A percentile compares a stretch with the other conserved stretches of the same genome.
These are phyloP conservation scores for Schizotus pectinicornis DNA, from an alignment of 2,888 invertebrate species.

Conservation along the genomic window DNA sequence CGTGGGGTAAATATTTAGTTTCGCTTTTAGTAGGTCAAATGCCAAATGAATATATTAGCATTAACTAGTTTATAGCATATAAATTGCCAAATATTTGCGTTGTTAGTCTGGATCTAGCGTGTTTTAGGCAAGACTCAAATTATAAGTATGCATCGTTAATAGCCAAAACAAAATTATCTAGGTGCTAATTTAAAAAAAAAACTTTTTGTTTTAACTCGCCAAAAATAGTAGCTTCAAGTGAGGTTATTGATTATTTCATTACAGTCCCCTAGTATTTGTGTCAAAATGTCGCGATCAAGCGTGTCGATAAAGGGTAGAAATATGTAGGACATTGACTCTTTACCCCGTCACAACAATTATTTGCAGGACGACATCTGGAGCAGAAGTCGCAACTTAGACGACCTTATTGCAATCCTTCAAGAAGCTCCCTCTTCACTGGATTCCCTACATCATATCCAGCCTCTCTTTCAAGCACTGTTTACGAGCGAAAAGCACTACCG, in stretches of 20 bases:
- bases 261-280: slow-evolving; percentile 5
- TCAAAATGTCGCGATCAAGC: slow-evolving; percentile 1
- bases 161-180: background rate
- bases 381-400: slow-evolving; percentile 63
- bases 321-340: slow-evolving; percentile 18
- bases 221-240: too few relatives aligned
- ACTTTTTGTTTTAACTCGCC: too few relatives aligned
- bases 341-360: slow-evolving; percentile 7
- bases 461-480: slow-evolving; percentile 68
- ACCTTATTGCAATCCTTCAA: slow-evolving; percentile 64
- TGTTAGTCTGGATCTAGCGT: slow-evolving; percentile 11
- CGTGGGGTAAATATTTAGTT: slow-evolving; percentile 9
- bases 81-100: slow-evolving; percentile 27
- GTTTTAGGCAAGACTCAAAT: slow-evolving; percentile 1
- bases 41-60: slow-evolving; percentile 19
- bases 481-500: slow-evolving; percentile 65
- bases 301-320: slow-evolving; percentile 13
- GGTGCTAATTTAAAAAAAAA: background rate
- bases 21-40: slow-evolving; percentile 17
- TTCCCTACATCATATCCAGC: slow-evolving; percentile 67
- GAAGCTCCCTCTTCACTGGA: slow-evolving; percentile 60
- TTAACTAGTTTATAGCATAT: background rate
- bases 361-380: slow-evolving; percentile 18
- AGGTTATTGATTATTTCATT: slow-evolving; percentile 16
- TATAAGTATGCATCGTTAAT: slow-evolving; percentile 6